These are phyloP conservation scores for Eolophus roseicapilla DNA, from an alignment of 2,113 vertebrate genomes.

Conservation along the genomic window DNA sequence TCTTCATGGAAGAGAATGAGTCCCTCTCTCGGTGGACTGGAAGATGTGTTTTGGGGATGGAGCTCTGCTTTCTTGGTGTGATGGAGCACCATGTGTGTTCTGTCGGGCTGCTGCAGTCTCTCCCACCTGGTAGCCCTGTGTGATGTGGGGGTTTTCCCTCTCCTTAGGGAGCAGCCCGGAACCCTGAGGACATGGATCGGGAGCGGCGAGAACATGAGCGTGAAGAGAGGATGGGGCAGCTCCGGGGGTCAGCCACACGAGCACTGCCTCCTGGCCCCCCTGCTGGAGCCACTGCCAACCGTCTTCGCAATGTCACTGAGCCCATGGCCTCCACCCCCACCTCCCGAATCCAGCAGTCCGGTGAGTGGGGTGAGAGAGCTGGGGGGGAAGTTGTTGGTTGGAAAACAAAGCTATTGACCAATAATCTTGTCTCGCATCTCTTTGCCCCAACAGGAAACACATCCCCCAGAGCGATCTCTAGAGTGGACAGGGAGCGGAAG, in stretches of 20 bases:
- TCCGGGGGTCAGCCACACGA: conserved; percentile 81
- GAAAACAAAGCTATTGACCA: not conserved
- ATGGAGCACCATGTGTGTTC: not conserved
- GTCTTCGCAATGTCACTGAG: conserved; percentile 89
- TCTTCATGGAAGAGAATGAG: not conserved
- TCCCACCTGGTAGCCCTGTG: fast-evolving
- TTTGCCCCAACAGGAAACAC: conserved; percentile 83
- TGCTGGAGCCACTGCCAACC: conserved; percentile 80
- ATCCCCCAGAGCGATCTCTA: conserved; percentile 93
- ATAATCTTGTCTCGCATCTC: not conserved
- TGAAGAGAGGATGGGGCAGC: conserved; percentile 89
- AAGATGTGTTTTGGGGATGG: not conserved
- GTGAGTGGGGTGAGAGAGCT: conserved; percentile 68
- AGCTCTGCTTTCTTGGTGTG: not conserved
- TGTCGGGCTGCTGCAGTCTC: not conserved
- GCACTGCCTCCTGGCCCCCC: conserved; percentile 79
- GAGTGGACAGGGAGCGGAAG: conserved; percentile 94
- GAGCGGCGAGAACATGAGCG: conserved; percentile 89
- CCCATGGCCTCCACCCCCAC: conserved; percentile 90
- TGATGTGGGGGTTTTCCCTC: fast-evolving
- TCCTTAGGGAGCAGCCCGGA: conserved; percentile 89
- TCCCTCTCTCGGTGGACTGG: not conserved
- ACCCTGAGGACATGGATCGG: conserved; percentile 89
- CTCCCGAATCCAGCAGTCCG: conserved; percentile 92
- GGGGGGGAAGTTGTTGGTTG: not conserved